Conservation (phyloP, 2,113 vertebrate genomes). For the Bostrychus sinensis region DNA sequence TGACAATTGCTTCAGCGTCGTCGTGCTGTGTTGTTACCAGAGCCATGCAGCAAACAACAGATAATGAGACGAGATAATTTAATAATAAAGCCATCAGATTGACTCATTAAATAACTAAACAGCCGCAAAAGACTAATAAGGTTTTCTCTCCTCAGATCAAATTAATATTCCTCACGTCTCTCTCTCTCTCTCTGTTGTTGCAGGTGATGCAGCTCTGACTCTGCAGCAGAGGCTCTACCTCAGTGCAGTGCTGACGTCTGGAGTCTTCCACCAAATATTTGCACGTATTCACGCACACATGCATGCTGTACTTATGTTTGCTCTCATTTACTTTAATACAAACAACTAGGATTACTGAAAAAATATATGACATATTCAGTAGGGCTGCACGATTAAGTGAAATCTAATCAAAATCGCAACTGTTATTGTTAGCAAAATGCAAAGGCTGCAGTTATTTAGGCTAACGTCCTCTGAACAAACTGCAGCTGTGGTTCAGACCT, state of each 20-base stretch:
- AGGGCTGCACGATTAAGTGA: too few relatives aligned
- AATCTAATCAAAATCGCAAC: too few relatives aligned
- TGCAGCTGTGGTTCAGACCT: too few relatives aligned
- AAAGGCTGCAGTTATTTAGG: too few relatives aligned
- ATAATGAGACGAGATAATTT: constrained; percentile 45
- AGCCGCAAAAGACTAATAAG: constrained; percentile 25
- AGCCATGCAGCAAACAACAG: constrained; percentile 17
- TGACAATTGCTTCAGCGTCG: background rate
- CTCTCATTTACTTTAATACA: too few relatives aligned
- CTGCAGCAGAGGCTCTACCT: background rate
- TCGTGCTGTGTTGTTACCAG: constrained; percentile 2
- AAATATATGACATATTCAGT: too few relatives aligned
- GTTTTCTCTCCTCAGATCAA: constrained; percentile 19
- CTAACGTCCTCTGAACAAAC: too few relatives aligned
- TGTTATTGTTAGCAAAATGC: too few relatives aligned
- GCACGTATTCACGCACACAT: background rate
- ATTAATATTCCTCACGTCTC: constrained; percentile 29
- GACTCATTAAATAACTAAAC: constrained; percentile 52
- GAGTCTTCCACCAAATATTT: constrained; percentile 13
- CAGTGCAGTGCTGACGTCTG: background rate
- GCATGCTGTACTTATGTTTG: too few relatives aligned
- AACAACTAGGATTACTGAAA: too few relatives aligned
- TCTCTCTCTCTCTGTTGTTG: constrained; percentile 20
- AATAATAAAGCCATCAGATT: constrained; percentile 30
- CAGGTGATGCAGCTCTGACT: constrained; percentile 34